Evolutionary conservation across 2,797 vertebrate species (phyloP).

Genomic region (Alca torda): DNA sequence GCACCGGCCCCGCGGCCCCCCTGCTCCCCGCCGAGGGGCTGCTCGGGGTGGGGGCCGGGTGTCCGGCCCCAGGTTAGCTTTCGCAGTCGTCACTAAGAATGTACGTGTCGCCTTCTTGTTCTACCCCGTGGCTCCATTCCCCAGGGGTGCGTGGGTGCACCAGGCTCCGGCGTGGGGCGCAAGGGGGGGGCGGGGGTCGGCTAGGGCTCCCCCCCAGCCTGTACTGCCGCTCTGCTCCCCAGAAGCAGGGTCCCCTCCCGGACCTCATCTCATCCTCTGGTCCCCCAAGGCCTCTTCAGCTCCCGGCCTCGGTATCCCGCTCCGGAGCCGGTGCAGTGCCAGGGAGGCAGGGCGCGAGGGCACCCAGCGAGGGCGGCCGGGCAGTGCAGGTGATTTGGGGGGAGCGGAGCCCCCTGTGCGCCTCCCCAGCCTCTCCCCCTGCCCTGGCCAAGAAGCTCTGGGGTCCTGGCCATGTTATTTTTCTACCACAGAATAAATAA

Average conservation of each 20-base stretch:
- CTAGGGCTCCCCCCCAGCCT: neutral
- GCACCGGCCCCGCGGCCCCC: neutral
- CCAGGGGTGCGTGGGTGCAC: neutral
- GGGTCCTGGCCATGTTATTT: slow-evolving; percentile 74
- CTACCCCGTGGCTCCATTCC: neutral
- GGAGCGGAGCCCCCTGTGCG: neutral
- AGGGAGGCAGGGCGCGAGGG: neutral
- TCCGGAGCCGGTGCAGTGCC: neutral
- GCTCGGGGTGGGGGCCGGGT: neutral
- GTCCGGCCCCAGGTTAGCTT: neutral
- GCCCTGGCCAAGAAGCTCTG: neutral
- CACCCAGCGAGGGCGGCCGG: neutral
- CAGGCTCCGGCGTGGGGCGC: neutral
- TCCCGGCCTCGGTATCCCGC: neutral
- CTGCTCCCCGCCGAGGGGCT: neutral
- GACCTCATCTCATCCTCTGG: neutral
- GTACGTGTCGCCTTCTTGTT: slow-evolving; percentile 29
- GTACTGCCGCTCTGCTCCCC: neutral
- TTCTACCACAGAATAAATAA: slow-evolving; percentile 79
- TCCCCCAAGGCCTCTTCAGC: neutral
- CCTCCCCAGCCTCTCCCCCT: neutral
- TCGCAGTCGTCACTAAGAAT: slow-evolving; percentile 30
- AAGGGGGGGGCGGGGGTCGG: neutral
- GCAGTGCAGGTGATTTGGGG: neutral
- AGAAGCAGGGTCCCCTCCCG: neutral